Evolutionary conservation across 2,888 invertebrate species (phyloP).

Genomic region (Slavum lentiscoides): DNA sequence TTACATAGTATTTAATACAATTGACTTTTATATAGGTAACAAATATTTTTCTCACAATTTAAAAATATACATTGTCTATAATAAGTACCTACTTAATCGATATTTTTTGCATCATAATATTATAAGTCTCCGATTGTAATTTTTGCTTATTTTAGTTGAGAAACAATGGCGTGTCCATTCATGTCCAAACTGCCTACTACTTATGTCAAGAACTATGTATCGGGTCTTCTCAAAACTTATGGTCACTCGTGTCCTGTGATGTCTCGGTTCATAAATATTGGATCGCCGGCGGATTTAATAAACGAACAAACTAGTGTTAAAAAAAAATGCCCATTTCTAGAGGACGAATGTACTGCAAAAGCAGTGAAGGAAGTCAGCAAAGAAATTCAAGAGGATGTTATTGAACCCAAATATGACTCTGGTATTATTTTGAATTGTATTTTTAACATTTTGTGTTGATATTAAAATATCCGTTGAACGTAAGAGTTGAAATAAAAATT

Average conservation of each 20-base stretch:
- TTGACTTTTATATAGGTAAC: no score
- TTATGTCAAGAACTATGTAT: slow-evolving; percentile 81
- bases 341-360: slow-evolving; percentile 61
- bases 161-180: slow-evolving; percentile 85
- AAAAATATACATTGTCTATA: no score
- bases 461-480: not conserved
- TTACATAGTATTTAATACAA: no score
- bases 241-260: slow-evolving; percentile 80
- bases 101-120: no score
- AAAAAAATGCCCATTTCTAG: slow-evolving; percentile 67
- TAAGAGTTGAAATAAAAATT: not conserved
- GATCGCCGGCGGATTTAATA: slow-evolving; percentile 53
- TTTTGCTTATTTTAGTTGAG: slow-evolving; percentile 11
- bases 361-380: slow-evolving; percentile 69
- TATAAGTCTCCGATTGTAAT: no score
- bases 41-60: no score
- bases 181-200: slow-evolving; percentile 76
- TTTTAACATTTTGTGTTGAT: not conserved
- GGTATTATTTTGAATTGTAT: slow-evolving; percentile 22
- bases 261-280: slow-evolving; percentile 63
- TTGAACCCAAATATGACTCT: slow-evolving; percentile 57
- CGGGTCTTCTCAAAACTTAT: slow-evolving; percentile 75
- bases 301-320: slow-evolving; percentile 54
- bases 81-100: no score
- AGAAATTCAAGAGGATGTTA: slow-evolving; percentile 70